Conservation (phyloP, 2,797 vertebrate genomes). For the Peromyscus nudipes region DNA sequence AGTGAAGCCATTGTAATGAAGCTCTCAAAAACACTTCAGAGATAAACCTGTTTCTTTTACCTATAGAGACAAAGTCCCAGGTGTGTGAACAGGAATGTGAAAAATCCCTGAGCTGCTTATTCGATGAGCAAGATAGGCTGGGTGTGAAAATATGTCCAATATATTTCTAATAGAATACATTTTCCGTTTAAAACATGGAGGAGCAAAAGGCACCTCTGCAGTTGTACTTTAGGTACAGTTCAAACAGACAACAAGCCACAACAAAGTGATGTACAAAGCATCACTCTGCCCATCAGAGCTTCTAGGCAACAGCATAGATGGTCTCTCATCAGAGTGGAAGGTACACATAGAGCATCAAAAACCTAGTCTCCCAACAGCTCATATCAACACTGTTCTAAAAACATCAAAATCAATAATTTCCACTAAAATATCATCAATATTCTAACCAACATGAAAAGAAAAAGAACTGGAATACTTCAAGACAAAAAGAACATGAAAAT, state of each 20-base stretch:
- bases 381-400: not conserved
- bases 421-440: not conserved
- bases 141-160: not conserved
- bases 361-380: not conserved
- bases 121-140: not conserved
- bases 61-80: not conserved
- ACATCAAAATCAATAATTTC: not conserved
- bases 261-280: not conserved
- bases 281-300: not conserved
- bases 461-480: accelerated
- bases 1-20: not conserved
- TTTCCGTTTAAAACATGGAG: not conserved
- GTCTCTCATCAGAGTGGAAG: not conserved
- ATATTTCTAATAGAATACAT: not conserved
- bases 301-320: not conserved
- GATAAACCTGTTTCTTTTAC: not conserved
- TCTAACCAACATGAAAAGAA: slow-evolving; percentile 19
- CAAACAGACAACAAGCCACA: not conserved
- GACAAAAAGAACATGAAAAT: not conserved
- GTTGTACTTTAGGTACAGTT: not conserved
- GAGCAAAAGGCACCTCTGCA: not conserved
- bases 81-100: accelerated
- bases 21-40: not conserved
- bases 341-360: not conserved
- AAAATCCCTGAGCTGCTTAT: not conserved